phyloP scores from a whole-genome alignment of 2,113 vertebrate genomes.

The Sebastes schlegelii region DNA sequence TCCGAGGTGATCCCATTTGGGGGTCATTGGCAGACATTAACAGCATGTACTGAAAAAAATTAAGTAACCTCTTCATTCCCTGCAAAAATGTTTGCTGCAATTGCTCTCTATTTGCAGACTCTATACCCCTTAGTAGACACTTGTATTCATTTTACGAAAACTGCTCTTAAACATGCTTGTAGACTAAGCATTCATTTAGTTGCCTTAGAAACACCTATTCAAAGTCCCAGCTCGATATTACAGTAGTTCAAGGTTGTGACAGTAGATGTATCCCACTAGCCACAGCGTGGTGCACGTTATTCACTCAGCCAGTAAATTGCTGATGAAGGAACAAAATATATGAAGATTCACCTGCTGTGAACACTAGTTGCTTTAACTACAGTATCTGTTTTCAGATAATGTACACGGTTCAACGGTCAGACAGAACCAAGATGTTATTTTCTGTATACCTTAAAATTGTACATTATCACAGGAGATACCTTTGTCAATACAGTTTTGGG shows the following conservation, averaged over 20 bases:
- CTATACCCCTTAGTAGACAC: too few species aligned
- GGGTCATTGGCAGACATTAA: neutral
- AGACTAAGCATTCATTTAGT: neutral
- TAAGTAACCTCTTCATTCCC: neutral
- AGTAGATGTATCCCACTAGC: neutral
- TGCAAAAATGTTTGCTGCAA: neutral
- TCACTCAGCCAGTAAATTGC: conserved; percentile 53
- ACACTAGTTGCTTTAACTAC: conserved; percentile 20
- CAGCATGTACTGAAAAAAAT: neutral
- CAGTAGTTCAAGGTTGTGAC: conserved; percentile 28
- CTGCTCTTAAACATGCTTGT: neutral
- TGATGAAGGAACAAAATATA: conserved; percentile 33
- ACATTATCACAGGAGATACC: neutral
- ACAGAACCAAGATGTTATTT: neutral
- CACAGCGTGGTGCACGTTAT: conserved; percentile 36
- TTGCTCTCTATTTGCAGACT: neutral
- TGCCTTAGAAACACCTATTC: neutral
- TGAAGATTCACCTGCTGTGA: conserved; percentile 41
- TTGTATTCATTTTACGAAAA: neutral
- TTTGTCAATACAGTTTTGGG: neutral
- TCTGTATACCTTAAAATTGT: neutral
- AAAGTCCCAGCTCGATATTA: neutral
- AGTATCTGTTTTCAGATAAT: neutral
- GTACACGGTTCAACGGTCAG: neutral
- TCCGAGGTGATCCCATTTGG: neutral